These are phyloP conservation scores for Physella acuta DNA, from an alignment of 1,140 invertebrate genomes.

Conservation along the genomic window DNA sequence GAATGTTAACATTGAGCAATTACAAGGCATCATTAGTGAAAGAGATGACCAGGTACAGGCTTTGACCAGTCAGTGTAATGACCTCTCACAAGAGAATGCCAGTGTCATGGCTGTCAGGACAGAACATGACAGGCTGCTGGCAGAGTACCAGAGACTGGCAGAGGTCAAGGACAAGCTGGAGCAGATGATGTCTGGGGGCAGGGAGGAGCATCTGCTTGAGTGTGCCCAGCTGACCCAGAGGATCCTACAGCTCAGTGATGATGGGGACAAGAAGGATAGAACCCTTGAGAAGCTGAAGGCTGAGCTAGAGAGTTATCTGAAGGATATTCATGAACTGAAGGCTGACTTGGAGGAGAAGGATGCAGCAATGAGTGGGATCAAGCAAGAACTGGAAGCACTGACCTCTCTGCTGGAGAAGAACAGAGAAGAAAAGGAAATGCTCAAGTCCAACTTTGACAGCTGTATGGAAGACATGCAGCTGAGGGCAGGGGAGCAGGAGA, in stretches of 20 bases:
- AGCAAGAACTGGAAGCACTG: conserved; percentile 18
- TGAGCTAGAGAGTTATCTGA: conserved; percentile 29
- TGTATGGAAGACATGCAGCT: conserved; percentile 36
- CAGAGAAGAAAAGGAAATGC: conserved; percentile 28
- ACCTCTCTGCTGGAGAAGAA: conserved; percentile 25
- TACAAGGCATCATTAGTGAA: too few relatives aligned
- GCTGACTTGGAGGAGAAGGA: conserved; percentile 29
- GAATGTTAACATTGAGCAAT: too few relatives aligned
- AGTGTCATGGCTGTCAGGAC: too few relatives aligned
- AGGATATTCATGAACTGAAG: conserved; percentile 30
- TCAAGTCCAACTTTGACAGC: conserved; percentile 38
- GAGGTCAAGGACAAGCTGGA: background rate
- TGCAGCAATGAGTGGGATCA: conserved; percentile 14
- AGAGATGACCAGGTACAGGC: too few relatives aligned
- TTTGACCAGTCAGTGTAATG: too few relatives aligned
- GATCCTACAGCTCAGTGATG: background rate
- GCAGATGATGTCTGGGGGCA: background rate
- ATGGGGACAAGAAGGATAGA: conserved; percentile 12
- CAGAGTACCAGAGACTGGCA: background rate
- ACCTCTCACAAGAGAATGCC: too few relatives aligned
- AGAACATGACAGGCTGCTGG: background rate
- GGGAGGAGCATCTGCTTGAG: conserved; percentile 2
- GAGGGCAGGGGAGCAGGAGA: conserved; percentile 24
- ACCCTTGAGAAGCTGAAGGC: conserved; percentile 4
- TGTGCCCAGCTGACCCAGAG: conserved; percentile 19